phyloP scores from a whole-genome alignment of 2,888 invertebrate species.

The Criorhina ranunculi region DNA sequence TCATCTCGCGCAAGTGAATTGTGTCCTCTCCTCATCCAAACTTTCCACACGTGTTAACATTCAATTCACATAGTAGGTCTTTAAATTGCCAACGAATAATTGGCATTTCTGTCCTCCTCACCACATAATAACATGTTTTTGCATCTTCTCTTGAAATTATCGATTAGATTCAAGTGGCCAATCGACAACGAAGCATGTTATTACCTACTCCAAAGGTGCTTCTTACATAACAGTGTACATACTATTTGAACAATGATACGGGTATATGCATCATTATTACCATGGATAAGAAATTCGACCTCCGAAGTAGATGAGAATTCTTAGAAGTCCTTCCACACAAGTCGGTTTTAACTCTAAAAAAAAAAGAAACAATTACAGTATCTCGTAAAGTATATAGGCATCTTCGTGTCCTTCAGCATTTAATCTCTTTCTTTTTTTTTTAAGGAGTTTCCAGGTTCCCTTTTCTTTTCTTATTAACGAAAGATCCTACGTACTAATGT shows the following conservation, averaged over 20 bases:
- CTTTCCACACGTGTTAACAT: background rate
- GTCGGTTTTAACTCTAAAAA: slow-evolving; percentile 9
- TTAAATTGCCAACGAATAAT: slow-evolving; percentile 1
- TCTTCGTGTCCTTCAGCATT: slow-evolving; percentile 64
- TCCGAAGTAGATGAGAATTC: slow-evolving; percentile 44
- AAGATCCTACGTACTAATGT: slow-evolving; percentile 55
- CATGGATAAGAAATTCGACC: slow-evolving; percentile 45
- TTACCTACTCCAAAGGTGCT: slow-evolving; percentile 32
- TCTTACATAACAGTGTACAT: background rate
- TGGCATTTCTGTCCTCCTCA: slow-evolving; percentile 20
- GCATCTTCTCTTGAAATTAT: slow-evolving; percentile 40
- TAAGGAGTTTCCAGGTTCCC: slow-evolving; percentile 24
- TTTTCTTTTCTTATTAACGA: slow-evolving; percentile 9
- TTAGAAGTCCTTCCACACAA: slow-evolving; percentile 54
- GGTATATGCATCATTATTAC: background rate
- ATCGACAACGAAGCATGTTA: slow-evolving; percentile 64
- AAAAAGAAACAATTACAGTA: slow-evolving; percentile 44
- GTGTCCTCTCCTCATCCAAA: too few relatives aligned
- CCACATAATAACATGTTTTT: slow-evolving; percentile 55
- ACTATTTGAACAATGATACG: background rate
- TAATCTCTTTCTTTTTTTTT: slow-evolving; percentile 45
- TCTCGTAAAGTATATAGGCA: slow-evolving; percentile 40
- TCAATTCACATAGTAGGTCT: background rate
- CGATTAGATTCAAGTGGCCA: slow-evolving; percentile 63
- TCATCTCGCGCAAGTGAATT: too few relatives aligned